Evolutionary conservation across 1,140 invertebrate genomes (phyloP), one percentile per base, ranked within the genome.

Genomic region (Drosophila tropicalis): DNA sequence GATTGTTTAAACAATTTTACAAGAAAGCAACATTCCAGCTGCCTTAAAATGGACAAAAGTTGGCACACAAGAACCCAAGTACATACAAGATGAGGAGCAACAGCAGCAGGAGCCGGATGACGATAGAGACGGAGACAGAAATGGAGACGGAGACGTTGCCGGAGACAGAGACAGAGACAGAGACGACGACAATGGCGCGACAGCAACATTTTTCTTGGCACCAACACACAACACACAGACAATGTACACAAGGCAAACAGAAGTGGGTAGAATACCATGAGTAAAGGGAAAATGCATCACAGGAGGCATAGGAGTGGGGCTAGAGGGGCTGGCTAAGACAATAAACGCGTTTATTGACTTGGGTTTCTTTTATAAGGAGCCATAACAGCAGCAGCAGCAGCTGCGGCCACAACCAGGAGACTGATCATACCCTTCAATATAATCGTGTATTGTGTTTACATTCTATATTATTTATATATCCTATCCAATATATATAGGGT

Each of bases 21-120:
- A 90, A 89, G 85, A 89, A 90, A 85, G 85, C 84, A 89, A 90
- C 85, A 90, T 90, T 89, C 85, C 84, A 90, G 77, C 85, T 90
- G 81, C 85, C 85, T 89, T 90, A 84, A 89, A 87, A 87, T 86
- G 83, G 83, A 87, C 79, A 86, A 87, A 86, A 86, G 83, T 83
- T 86, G 83, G 79, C 83, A 73, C 82, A 87, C 64, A 67, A 71
- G 73, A 81, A 55, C 64, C 41, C 51, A 40, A 44, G 44, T 12
- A 19, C 44, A 55, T 56, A 55, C 34, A 25, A 36, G 13, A 19
- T 29, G 60, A 19, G 32, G 10, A 40, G 39, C 17, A 25, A 44
- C 0, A 44, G 36, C 17, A 9, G 58, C 57, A 70, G 60, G 39
- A 54, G 57, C 70, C 65, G 71, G 65, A 29, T 29, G 5, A 29